phyloP scores from a whole-genome alignment of 2,888 invertebrate species.

The Diarsia dahlii region DNA sequence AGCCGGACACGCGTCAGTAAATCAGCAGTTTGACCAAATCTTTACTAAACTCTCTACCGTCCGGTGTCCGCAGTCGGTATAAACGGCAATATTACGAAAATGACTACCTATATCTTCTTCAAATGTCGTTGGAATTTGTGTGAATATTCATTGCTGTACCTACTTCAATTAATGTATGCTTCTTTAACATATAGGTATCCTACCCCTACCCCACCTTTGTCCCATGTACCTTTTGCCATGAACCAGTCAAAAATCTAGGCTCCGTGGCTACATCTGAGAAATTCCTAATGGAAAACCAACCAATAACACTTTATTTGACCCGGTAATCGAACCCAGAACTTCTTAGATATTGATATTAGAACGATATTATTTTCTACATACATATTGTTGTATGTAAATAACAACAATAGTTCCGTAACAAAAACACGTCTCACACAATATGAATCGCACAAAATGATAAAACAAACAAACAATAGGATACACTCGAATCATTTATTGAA shows the following conservation, averaged over 20 bases:
- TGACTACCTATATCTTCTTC: neutral
- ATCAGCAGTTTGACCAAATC: neutral
- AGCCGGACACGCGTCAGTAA: neutral
- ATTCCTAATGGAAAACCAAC: neutral
- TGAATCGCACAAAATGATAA: conserved; percentile 17
- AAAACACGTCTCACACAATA: neutral
- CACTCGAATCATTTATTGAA: conserved; percentile 38
- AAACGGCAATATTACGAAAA: neutral
- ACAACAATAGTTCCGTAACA: neutral
- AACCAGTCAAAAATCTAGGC: neutral
- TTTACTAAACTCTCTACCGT: neutral
- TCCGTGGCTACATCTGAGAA: neutral
- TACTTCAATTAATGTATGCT: too few relatives aligned
- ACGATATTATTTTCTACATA: neutral
- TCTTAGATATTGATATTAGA: neutral
- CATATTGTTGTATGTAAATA: neutral
- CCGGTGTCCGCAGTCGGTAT: neutral
- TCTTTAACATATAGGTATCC: too few relatives aligned
- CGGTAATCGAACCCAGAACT: too few relatives aligned
- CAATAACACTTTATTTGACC: neutral
- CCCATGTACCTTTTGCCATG: neutral
- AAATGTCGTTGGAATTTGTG: neutral
- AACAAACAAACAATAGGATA: conserved; percentile 34
- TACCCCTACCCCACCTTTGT: too few relatives aligned
- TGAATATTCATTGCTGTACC: too few relatives aligned